Base-by-base conservation (phyloP, 1,140 invertebrate species). In the Monomorium pharaonis region DNA sequence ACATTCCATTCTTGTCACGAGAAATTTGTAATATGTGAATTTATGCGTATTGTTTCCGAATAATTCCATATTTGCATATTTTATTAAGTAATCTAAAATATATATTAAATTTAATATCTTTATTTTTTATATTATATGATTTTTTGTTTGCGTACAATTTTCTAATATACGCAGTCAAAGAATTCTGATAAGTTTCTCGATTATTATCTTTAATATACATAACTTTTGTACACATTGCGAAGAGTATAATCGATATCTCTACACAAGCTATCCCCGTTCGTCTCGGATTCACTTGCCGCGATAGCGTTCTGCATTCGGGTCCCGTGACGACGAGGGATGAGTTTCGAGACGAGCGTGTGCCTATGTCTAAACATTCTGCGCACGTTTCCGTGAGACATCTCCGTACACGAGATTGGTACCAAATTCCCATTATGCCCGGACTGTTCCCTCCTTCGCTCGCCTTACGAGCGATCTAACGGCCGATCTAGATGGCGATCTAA, bases 351-450 rank as follows among this genome's bases (percentile, higher is more conserved):
- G n/a, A 76, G 42, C 54, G 72, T 77, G 56, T 44, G 67, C 18
- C 21, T 42, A 51, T 24, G 69, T 27, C 44, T 62, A 42, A 77
- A 49, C 24, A 89, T 89, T 90, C 89, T 30, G 24, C 74, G 75
- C 89, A 90, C 89, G 89, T 90, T 75, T 58, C 78, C 30, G 33
- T 56, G 84, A 63, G 76, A 87, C 88, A 76, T 78, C 70, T 81
- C 58, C 62, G 80, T 87, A 80, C 63, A 60, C 75, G 76, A 87
- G 89, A 90, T 90, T 89, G 88, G 54, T 77, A 70, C 47, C 85
- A 74, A 85, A 86, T 88, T 86, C 87, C 76, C 76, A 90, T 90
- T 90, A 89, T 72, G 49, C 56, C 12, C 27, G 21, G 24, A 12
- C 70, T 54, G 56, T 67, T 56, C 37, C 72, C 76, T 51, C 18